Evolutionary conservation across 2,797 vertebrate genomes (phyloP), one percentile per base, ranked within the genome.

Genomic region (Muscicapa striata): DNA sequence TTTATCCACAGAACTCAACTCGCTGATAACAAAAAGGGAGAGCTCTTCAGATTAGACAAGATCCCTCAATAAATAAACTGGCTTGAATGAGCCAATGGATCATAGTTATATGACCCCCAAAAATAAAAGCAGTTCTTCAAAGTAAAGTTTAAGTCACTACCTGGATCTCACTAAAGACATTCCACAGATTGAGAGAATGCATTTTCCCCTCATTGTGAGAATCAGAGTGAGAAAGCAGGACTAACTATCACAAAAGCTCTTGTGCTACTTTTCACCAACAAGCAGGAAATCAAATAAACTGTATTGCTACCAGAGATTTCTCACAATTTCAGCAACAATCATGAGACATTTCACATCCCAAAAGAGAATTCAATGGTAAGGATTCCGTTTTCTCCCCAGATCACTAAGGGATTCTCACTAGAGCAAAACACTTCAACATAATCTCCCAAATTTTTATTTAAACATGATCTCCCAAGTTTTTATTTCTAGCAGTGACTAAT

Each of bases 1-100:
- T 96, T 98, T 98, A 34, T 98, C 98, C 93, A 98, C 98, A 15
- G 98, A 98, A 12, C 98, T 98, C 62, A 99, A 97, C 95, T 99
- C 98, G 69, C 99, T 99, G 97, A 69, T 87, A 91, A 84, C 43
- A 94, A 90, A 64, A 94, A 67, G 75, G 29, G 41, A 95, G 80
- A 95, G 94, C 72, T 94, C 93, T 94, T 96, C 94, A 97, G 96
- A 87, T 84, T 73, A 90, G 89, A 74, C 85, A 97, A 49, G 51
- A 83, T 74, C 72, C 91, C 74, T 88, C 87, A 73, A 11, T 9
- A 78, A 72, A 62, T 48, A 41, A 3, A 59, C 4, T 80, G 52
- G 29, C 70, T 89, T 73, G 57, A 94, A 70, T 73, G 74, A 94
- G 80, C 77, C 93, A 62, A 24, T 30, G 54, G 36, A 75, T 85